Evolutionary conservation across 2,888 invertebrate genomes (phyloP).

Genomic region (Heliconius cydno): DNA sequence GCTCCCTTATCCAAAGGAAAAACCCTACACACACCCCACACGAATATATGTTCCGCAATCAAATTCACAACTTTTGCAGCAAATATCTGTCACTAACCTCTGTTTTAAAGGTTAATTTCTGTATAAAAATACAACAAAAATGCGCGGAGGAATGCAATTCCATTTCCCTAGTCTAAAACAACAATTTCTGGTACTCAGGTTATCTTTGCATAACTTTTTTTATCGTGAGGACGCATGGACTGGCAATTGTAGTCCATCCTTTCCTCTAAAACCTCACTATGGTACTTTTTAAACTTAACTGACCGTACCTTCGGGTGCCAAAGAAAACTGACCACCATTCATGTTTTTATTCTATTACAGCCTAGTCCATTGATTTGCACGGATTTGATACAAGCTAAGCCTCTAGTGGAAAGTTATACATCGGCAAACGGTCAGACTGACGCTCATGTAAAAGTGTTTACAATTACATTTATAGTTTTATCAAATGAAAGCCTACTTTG

Average conservation of each 20-base stretch:
- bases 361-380: background rate
- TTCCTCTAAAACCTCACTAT: background rate
- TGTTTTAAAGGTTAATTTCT: no score
- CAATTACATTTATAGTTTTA: background rate
- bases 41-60: no score
- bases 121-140: background rate
- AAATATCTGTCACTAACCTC: no score
- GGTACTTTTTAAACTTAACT: background rate
- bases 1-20: no score
- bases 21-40: no score
- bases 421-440: background rate
- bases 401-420: background rate
- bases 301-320: background rate
- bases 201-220: background rate
- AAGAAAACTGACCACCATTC: background rate
- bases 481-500: constrained; percentile 6
- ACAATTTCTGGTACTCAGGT: background rate
- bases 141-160: background rate
- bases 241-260: background rate
- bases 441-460: background rate
- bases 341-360: background rate
- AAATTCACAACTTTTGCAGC: no score
- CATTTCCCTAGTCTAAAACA: background rate
- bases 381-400: background rate
- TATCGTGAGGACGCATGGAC: background rate